Base-by-base conservation (phyloP, 1,140 invertebrate genomes). In the Aphelinus atriplicis region DNA sequence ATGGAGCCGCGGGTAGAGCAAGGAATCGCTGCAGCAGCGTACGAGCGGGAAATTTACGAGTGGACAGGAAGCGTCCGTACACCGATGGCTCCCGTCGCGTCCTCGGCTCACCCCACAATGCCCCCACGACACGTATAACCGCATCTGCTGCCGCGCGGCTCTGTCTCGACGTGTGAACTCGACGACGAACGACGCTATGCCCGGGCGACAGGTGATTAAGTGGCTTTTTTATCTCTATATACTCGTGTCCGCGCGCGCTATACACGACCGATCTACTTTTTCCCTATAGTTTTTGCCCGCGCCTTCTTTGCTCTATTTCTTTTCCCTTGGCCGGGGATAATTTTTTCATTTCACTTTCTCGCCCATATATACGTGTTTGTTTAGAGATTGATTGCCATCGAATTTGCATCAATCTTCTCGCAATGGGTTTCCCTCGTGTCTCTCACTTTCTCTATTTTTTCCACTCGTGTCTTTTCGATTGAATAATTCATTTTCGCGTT, bases 91-190 rank as follows among this genome's bases (percentile, higher is more conserved):
- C 79, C 71, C 62, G 68, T 26, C 26, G 26, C 26, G 26, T 26
- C 26, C 26, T 26, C 67, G 48, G 79, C 2, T 67, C 74, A 42
- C 56, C 70, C 78, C 75, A 60, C 73, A 7, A 68, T 70, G 73
- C 46, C 75, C 69, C 71, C 81, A 73, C 78, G 75, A 76, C 81
- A 73, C 82, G 82, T 84, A 84, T 85, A 82, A 77, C 46, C 62
- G 77, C 84, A 85, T 84, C 83, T 85, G 84, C 58, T 57, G 68
- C 57, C 5, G 26, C 6, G 10, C 51, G 10, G 65, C 42, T 6
- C 26, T 26, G 26, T 26, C 26, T 50, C 48, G 48, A 56, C 26
- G 63, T 42, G 71, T 56, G 60, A 71, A 64, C 61, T 26, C 70
- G 43, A 64, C 68, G 58, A 47, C 63, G 62, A 66, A 42, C 58